Conservation (phyloP, 2,113 vertebrate species). For the Pedionomus torquatus region DNA sequence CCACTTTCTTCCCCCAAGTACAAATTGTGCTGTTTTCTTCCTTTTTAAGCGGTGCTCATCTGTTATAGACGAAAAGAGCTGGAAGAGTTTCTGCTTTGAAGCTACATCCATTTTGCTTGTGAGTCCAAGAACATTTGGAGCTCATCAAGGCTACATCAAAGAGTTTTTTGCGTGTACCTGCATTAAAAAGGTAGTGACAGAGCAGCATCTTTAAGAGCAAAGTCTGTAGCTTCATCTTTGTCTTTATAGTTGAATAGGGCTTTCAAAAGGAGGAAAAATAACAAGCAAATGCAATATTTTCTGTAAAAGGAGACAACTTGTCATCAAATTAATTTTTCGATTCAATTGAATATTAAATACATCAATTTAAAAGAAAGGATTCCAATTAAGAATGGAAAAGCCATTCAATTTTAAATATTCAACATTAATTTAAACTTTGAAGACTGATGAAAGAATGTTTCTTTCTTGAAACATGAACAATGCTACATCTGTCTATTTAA, state of each 20-base stretch:
- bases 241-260: neutral
- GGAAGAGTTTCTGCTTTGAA: conserved; percentile 58
- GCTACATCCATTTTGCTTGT: conserved; percentile 17
- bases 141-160: conserved; percentile 62
- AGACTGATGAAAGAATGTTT: neutral
- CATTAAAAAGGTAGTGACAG: conserved; percentile 22
- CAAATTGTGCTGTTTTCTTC: neutral
- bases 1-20: neutral
- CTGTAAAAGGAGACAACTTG: neutral
- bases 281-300: neutral
- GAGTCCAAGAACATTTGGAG: conserved; percentile 25
- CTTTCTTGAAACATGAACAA: neutral
- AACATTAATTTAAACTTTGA: neutral
- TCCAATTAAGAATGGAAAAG: neutral
- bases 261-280: conserved; percentile 23
- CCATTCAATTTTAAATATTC: neutral
- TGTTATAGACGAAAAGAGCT: neutral
- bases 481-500: neutral
- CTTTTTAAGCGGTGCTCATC: neutral
- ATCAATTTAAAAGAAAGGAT: neutral
- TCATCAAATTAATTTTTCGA: neutral
- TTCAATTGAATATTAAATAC: neutral
- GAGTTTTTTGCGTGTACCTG: neutral
- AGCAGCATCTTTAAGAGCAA: neutral
- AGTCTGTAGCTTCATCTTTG: neutral